Base-by-base conservation (phyloP, 2,797 vertebrate genomes). In the Steatocranus sp. region DNA sequence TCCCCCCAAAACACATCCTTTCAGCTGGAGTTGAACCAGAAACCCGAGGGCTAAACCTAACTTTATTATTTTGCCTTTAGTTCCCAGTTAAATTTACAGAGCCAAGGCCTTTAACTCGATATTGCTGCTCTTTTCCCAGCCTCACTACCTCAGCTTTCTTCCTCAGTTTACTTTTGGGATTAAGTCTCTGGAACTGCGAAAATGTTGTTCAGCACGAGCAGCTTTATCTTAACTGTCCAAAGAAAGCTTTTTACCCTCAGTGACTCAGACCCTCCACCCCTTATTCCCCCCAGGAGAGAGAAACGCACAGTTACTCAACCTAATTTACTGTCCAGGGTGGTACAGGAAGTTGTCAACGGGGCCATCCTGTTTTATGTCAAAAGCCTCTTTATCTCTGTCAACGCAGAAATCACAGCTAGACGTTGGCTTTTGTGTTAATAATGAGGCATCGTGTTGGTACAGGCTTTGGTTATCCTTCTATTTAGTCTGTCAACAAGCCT, bases 231-330 rank as follows among this genome's bases (percentile, higher is more conserved):
- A 50, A 48, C 63, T n/a, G 79, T 83, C 74, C 66, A 79, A 83
- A 80, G 50, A 85, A 79, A 58, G 27, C 49, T 23, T 79, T 82
- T 83, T 76, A 48, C 58, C 46, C 17, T 34, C 32, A 2, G 77
- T 93, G 93, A 94, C 86, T 93, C 90, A 93, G 78, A 87, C 70
- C 49, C 81, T 50, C 88, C 86, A 11, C 38, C 78, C 78, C 14
- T 34, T 38, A 61, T 6, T n/a, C 54, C 41, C 51, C 80, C 49
- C 68, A 54, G 76, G 84, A 85, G 83, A 76, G 43, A 68, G 41
- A 0, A 73, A 8, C 0, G 0, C 0, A 12, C 50, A 30, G 4
- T 82, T 73, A 78, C 83, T 80, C 82, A 23, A 73, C 49, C 66
- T 83, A 46, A 90, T 90, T 88, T 86, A 81, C 83, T 34, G 56